Base-by-base conservation (phyloP, 1,140 invertebrate species). In the Aphidius ervi region DNA sequence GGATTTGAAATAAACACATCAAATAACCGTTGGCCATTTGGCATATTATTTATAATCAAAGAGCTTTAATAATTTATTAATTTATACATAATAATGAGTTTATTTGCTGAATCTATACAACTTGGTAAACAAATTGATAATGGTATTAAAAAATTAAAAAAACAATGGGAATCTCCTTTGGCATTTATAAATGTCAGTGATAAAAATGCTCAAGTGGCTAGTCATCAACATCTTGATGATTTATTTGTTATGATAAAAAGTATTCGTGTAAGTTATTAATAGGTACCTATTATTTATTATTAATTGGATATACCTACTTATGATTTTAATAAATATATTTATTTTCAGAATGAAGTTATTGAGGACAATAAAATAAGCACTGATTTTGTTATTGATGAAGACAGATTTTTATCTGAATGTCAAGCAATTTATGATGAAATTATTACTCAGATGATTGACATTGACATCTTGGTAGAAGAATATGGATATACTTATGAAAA, bases 381-480 rank as follows among this genome's bases (percentile, higher is more conserved):
- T 1, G n/a, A 54, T 9, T 54, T 41, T 8, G 37, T 54, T 5
- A 42, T n/a, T 5, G 52, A 54, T 20, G 40, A 41, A 6, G 4
- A 42, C 5, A 40, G 40, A 42, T 54, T 54, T 39, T 54, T 39
- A 16, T 37, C 41, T 20, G 52, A 54, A 16, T 54, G 52, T 41
- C 9, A 9, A 41, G 42, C n/a, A 16, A 54, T 54, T 54, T 54
- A 54, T 9, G 52, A 54, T 7, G 52, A 54, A 6, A n/a, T 54
- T 10, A 42, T 6, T 7, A 4, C 42, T 20, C 37, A 54, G 20
- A 40, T 8, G 3, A 6, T 16, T 40, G 52, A 54, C 5, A 54
- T 41, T n/a, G 9, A 54, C 5, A n/a, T 0, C 1, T 10, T 54
- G 16, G 3, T 54, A 6, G 42, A 9, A 41, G 52, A 54, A 54